These are phyloP conservation scores for Myopa tessellatipennis DNA, from an alignment of 2,888 invertebrate species.

Conservation along the genomic window DNA sequence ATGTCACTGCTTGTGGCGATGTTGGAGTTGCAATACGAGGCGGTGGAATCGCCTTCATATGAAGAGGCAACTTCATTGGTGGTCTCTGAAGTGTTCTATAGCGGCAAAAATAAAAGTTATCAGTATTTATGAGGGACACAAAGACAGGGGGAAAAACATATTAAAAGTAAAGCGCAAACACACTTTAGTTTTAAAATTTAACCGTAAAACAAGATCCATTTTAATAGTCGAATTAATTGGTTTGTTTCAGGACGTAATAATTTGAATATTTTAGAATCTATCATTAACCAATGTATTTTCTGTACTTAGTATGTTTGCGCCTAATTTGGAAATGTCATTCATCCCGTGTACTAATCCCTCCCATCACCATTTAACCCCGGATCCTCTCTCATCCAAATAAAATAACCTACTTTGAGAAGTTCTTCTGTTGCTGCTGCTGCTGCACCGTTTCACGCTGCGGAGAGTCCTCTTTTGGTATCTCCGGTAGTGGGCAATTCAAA, in stretches of 20 bases:
- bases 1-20: constrained; percentile 55
- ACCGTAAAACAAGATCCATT: neutral
- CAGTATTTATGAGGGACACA: neutral
- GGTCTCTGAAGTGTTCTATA: constrained; percentile 66
- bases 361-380: too few relatives aligned
- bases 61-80: constrained; percentile 67
- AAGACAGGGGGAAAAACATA: neutral
- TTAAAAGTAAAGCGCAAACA: neutral
- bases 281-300: too few relatives aligned
- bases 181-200: neutral
- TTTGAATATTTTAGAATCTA: too few relatives aligned
- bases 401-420: constrained; percentile 65
- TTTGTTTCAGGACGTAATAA: too few relatives aligned
- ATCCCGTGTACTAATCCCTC: too few relatives aligned
- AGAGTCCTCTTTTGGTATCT: constrained; percentile 68
- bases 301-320: too few relatives aligned
- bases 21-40: constrained; percentile 66
- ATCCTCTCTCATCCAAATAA: too few relatives aligned
- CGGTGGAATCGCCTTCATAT: constrained; percentile 68
- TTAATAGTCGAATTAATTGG: neutral
- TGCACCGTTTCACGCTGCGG: constrained; percentile 63
- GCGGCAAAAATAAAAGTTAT: too few relatives aligned
- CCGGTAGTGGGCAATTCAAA: constrained; percentile 68
- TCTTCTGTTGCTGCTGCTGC: constrained; percentile 54
- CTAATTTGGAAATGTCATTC: too few relatives aligned